Evolutionary conservation across 1,140 invertebrate species (phyloP).

Genomic region (Eriosoma lanigerum): DNA sequence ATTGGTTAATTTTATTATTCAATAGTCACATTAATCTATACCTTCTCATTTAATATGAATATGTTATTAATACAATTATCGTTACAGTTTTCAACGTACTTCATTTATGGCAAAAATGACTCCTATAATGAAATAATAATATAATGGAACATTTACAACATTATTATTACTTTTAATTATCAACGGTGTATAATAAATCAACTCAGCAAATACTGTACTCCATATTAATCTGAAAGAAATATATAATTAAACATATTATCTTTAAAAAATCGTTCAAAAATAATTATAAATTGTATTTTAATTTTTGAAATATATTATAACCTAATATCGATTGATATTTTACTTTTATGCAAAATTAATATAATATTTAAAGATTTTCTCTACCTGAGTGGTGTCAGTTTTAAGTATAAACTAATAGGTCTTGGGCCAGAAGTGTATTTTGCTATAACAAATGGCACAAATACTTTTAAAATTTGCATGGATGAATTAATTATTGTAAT

Average conservation of each 20-base stretch:
- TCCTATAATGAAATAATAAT: not conserved
- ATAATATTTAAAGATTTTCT: not conserved
- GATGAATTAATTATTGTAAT: constrained; percentile 91
- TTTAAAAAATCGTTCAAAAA: too few relatives aligned
- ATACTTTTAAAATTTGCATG: constrained; percentile 89
- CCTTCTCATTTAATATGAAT: too few relatives aligned
- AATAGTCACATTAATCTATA: too few relatives aligned
- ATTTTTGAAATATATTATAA: too few relatives aligned
- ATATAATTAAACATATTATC: too few relatives aligned
- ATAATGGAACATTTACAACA: not conserved
- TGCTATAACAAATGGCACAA: constrained; percentile 84
- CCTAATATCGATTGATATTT: too few relatives aligned
- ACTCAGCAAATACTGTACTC: not conserved
- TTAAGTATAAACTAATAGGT: constrained; percentile 86
- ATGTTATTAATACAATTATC: not conserved
- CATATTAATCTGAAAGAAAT: not conserved
- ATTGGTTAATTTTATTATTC: too few relatives aligned
- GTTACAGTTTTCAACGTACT: not conserved
- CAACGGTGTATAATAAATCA: not conserved
- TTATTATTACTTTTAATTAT: not conserved
- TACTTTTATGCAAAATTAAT: too few relatives aligned
- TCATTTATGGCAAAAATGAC: not conserved
- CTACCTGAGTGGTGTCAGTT: constrained; percentile 83
- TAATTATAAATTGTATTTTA: too few relatives aligned
- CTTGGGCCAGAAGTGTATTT: constrained; percentile 85